These are phyloP conservation scores for Drosophila histrio DNA, from an alignment of 2,888 invertebrate genomes.

Conservation along the genomic window DNA sequence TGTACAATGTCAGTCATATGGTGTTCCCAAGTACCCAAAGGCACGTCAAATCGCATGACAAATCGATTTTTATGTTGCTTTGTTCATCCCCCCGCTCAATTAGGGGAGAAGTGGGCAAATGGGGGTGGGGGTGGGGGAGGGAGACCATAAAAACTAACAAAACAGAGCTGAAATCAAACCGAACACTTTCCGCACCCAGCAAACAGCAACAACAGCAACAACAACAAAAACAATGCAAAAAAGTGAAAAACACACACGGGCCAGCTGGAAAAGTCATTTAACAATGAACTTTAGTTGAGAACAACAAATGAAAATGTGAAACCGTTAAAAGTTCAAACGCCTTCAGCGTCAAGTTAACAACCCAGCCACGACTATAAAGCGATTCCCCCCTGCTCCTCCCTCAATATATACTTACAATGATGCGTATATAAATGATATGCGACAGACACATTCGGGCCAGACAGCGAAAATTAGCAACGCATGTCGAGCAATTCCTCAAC, in stretches of 20 bases:
- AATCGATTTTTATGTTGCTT: constrained; percentile 55
- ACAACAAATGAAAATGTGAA: constrained; percentile 57
- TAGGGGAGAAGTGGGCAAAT: neutral
- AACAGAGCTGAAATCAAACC: constrained; percentile 32
- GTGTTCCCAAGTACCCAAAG: constrained; percentile 1
- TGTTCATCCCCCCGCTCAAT: constrained; percentile 28
- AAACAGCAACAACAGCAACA: constrained; percentile 5
- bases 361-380: constrained; percentile 38
- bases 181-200: constrained; percentile 28
- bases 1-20: constrained; percentile 7
- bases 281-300: constrained; percentile 61
- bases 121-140: neutral
- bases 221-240: constrained; percentile 18
- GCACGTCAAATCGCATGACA: constrained; percentile 30
- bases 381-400: constrained; percentile 7
- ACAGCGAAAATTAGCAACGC: constrained; percentile 67
- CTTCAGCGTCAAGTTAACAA: constrained; percentile 56
- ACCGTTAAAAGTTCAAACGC: constrained; percentile 74
- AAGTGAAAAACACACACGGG: constrained; percentile 11
- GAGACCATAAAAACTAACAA: constrained; percentile 38
- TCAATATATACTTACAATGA: neutral
- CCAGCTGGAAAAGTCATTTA: constrained; percentile 46
- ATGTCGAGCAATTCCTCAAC: constrained; percentile 52
- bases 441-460: constrained; percentile 34
- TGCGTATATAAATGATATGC: constrained; percentile 18